A percentile compares a stretch with the other conserved stretches of the same genome.
Evolutionary conservation across 1,140 invertebrate species (phyloP).

Genomic region (Drosophila truncata): DNA sequence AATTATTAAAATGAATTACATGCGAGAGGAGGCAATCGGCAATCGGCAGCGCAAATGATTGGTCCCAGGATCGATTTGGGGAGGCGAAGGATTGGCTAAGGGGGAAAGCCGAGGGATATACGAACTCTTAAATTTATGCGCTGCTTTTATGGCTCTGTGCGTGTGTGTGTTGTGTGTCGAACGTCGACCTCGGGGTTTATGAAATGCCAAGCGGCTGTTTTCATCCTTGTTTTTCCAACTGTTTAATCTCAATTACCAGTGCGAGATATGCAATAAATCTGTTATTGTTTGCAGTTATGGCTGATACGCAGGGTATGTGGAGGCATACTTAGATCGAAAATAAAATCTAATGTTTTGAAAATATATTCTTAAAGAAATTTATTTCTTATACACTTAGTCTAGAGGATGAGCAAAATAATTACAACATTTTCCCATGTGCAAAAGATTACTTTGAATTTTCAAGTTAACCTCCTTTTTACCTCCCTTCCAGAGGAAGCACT

Average conservation of each 20-base stretch:
- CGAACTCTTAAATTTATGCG: slow-evolving; percentile 74
- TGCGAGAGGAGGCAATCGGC: slow-evolving; percentile 16
- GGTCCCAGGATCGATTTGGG: slow-evolving; percentile 24
- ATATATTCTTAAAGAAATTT: neutral
- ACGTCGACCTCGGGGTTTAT: slow-evolving; percentile 48
- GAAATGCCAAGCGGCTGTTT: slow-evolving; percentile 75
- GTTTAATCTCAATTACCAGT: slow-evolving; percentile 82
- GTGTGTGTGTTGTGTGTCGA: slow-evolving; percentile 4
- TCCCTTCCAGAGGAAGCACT: neutral
- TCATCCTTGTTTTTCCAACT: slow-evolving; percentile 66
- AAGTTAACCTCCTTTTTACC: neutral
- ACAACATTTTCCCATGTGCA: neutral
- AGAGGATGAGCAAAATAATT: no score
- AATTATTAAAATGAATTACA: slow-evolving; percentile 82
- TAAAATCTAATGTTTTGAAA: neutral
- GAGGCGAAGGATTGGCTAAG: slow-evolving; percentile 27
- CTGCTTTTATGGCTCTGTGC: slow-evolving; percentile 49
- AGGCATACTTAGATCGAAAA: slow-evolving; percentile 2
- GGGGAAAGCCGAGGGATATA: slow-evolving; percentile 56
- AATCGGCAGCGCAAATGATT: slow-evolving; percentile 30
- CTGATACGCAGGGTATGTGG: slow-evolving; percentile 28
- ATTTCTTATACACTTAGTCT: neutral
- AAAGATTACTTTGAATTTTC: neutral
- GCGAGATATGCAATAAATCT: slow-evolving; percentile 81
- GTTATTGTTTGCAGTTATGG: slow-evolving; percentile 73